These are phyloP conservation scores for Xanthorhoe designata DNA, from an alignment of 2,888 invertebrate genomes.

Conservation along the genomic window DNA sequence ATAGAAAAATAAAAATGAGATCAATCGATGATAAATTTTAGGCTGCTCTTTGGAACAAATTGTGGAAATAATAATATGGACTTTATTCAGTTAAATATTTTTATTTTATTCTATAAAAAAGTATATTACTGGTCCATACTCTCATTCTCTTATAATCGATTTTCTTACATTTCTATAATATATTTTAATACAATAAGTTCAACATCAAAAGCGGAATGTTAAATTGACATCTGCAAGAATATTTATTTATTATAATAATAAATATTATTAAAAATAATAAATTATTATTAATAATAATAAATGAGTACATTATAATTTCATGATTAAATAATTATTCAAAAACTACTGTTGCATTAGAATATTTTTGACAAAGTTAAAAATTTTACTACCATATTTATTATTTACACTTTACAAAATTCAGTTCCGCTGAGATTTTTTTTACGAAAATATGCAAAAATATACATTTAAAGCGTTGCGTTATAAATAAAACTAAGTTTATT, in stretches of 20 bases:
- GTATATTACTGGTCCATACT: slow-evolving; percentile 65
- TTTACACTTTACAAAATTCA: slow-evolving; percentile 28
- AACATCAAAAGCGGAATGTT: slow-evolving; percentile 78
- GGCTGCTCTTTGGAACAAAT: slow-evolving; percentile 86
- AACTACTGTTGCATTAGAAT: slow-evolving; percentile 16
- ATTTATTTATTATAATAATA: no score
- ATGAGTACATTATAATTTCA: slow-evolving; percentile 29
- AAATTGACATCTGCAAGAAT: slow-evolving; percentile 56
- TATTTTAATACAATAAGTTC: slow-evolving; percentile 44
- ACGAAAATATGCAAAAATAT: slow-evolving; percentile 53
- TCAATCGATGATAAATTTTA: slow-evolving; percentile 84
- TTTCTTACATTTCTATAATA: slow-evolving; percentile 26
- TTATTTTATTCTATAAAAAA: slow-evolving; percentile 44
- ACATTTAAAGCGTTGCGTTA: slow-evolving; percentile 52
- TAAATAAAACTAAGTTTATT: slow-evolving; percentile 63
- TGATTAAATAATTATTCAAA: slow-evolving; percentile 23
- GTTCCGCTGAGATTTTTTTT: slow-evolving; percentile 26
- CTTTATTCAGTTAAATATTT: slow-evolving; percentile 50
- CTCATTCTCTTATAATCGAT: slow-evolving; percentile 37
- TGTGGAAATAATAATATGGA: slow-evolving; percentile 60
- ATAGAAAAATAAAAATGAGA: slow-evolving; percentile 82
- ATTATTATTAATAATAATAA: slow-evolving; percentile 14
- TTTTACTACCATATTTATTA: slow-evolving; percentile 23
- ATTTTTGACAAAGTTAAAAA: slow-evolving; percentile 6
- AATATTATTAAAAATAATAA: slow-evolving; percentile 12